These are phyloP conservation scores for Ceyx margarethae DNA, from an alignment of 2,113 vertebrate species.

Conservation along the genomic window DNA sequence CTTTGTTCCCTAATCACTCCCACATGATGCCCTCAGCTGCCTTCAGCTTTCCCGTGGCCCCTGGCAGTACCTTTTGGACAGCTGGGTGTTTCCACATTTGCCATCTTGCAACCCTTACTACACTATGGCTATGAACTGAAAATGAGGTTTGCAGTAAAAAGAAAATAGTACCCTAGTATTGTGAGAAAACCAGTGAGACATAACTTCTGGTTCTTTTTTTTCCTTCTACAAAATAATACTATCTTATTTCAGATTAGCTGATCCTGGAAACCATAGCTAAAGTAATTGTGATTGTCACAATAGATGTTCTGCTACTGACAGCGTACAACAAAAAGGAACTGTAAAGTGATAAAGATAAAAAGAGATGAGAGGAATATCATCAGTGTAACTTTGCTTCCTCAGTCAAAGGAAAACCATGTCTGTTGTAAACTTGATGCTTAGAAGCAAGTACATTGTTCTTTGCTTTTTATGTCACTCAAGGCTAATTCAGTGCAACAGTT, in stretches of 20 bases:
- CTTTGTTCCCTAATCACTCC: neutral
- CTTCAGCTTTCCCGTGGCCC: neutral
- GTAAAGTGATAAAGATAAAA: neutral
- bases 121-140: accelerated
- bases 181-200: neutral
- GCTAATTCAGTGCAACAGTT: neutral
- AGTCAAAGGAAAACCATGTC: neutral
- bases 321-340: neutral
- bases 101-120: neutral
- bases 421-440: neutral
- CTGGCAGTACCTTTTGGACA: neutral
- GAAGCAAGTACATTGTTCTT: neutral
- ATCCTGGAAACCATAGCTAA: neutral
- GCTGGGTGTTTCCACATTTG: neutral
- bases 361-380: neutral
- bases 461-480: neutral
- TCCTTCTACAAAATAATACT: neutral
- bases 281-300: neutral
- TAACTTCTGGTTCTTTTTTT: neutral
- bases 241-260: neutral
- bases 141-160: neutral
- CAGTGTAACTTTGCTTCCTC: neutral
- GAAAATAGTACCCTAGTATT: neutral
- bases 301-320: neutral
- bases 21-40: neutral